Conservation (phyloP, 2,888 invertebrate species). For the Ischnura elegans region DNA sequence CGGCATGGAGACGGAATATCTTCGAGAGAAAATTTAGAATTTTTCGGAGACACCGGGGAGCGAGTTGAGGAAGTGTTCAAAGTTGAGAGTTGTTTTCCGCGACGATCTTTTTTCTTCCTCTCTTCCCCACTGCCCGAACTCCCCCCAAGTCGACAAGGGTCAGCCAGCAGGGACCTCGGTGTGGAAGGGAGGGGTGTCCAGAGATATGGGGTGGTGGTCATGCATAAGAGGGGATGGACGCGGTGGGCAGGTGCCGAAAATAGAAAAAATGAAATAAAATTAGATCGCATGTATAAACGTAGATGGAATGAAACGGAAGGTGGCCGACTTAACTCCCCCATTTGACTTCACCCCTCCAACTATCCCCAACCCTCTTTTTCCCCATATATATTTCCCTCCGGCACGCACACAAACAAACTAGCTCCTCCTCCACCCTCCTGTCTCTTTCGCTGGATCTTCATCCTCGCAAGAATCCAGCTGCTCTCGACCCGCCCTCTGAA, state of each 20-base stretch:
- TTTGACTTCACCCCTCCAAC: background rate
- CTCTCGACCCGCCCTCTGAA: too few relatives aligned
- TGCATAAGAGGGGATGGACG: background rate
- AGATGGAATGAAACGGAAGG: background rate
- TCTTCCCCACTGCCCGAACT: background rate
- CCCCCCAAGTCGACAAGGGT: background rate
- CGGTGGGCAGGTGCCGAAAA: slow-evolving; percentile 8
- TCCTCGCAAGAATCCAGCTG: too few relatives aligned
- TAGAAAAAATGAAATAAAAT: background rate
- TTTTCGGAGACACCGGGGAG: background rate
- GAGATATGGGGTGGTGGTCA: background rate
- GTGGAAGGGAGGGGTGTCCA: background rate
- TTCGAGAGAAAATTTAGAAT: too few relatives aligned
- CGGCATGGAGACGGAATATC: too few relatives aligned
- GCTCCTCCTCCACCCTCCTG: too few relatives aligned
- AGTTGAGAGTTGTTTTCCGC: slow-evolving; percentile 13
- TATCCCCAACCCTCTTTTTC: background rate
- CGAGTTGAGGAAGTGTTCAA: background rate
- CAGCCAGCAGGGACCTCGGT: background rate
- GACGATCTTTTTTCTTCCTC: background rate
- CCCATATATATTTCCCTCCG: too few relatives aligned
- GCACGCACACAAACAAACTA: too few relatives aligned
- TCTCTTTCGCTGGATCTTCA: too few relatives aligned
- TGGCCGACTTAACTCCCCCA: background rate
- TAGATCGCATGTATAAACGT: background rate